Base-by-base conservation (phyloP, 2,888 invertebrate genomes). In the Tethea ocularis region DNA sequence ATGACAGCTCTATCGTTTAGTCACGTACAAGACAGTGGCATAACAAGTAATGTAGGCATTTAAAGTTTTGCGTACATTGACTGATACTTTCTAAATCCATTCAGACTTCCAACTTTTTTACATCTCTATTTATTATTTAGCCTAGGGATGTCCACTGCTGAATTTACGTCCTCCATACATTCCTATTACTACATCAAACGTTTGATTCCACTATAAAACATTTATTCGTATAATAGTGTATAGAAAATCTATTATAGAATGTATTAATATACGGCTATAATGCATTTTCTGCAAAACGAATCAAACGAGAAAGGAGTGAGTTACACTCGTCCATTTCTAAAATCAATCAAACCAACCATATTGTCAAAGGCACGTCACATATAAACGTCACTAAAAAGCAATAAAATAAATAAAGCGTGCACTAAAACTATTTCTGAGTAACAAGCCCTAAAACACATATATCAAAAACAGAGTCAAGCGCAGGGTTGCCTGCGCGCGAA, bases 341-440 rank as follows among this genome's bases (percentile, higher is more conserved):
- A 68, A 66, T 75, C 58, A 65, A 67, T 71, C 55, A 57, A 57
- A 55, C 58, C 57, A 51, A 52, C 41, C 53, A 53, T 65, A 71
- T 67, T 69, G 66, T 68, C 66, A 60, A 52, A 56, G 33, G 58
- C 29, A 59, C 55, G 61, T 63, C 56, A 61, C 61, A 61, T 61
- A 64, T 69, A 66, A 66, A 66, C 59, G 66, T 68, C 71, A 64
- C 65, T 64, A 60, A 60, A 60, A 62, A 61, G 58, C 68, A 63
- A 75, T 82, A 78, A 80, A 80, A 77, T 78, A 79, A 79, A 82
- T 77, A 82, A 78, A 72, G 66, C 70, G 70, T 66, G 71, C 70
- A 67, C 71, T 80, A 71, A 79, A 82, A 83, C 81, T 86, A 82
- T 80, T 84, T 83, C 77, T 73, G 67, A 77, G 80, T 76, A 77